These are phyloP conservation scores for Xylophagus ater DNA, from an alignment of 2,888 invertebrate genomes.

Conservation along the genomic window DNA sequence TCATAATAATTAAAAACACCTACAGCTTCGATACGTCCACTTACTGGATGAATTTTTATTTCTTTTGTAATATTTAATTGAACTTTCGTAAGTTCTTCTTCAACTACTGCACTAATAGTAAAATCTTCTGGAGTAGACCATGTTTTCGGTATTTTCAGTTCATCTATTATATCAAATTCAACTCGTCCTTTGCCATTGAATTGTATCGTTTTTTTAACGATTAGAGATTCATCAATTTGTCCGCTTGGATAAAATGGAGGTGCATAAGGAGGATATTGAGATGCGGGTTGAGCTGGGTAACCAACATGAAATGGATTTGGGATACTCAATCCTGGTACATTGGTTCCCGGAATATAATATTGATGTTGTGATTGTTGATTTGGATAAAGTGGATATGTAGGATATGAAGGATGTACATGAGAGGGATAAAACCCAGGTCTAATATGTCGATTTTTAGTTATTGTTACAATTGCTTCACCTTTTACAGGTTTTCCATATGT, in stretches of 20 bases:
- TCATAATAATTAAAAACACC: slow-evolving; percentile 80
- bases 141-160: slow-evolving; percentile 5
- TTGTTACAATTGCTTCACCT: slow-evolving; percentile 72
- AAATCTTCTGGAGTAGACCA: slow-evolving; percentile 64
- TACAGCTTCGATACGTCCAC: slow-evolving; percentile 63
- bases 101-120: slow-evolving; percentile 75
- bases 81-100: slow-evolving; percentile 74
- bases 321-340: no score
- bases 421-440: no score
- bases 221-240: slow-evolving; percentile 52
- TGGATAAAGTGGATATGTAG: no score
- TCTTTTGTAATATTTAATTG: slow-evolving; percentile 67
- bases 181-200: slow-evolving; percentile 55
- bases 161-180: slow-evolving; percentile 64
- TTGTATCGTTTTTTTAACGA: slow-evolving; percentile 57
- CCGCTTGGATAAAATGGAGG: no score
- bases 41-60: slow-evolving; percentile 64
- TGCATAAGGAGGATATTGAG: no score
- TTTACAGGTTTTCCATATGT: slow-evolving; percentile 77
- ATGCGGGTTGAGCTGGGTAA: no score
- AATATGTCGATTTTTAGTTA: no score
- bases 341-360: no score
- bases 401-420: no score
- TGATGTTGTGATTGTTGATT: no score
- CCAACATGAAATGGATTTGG: no score